phyloP scores from a whole-genome alignment of 2,113 vertebrate genomes.

The Leptodactylus fuscus region DNA sequence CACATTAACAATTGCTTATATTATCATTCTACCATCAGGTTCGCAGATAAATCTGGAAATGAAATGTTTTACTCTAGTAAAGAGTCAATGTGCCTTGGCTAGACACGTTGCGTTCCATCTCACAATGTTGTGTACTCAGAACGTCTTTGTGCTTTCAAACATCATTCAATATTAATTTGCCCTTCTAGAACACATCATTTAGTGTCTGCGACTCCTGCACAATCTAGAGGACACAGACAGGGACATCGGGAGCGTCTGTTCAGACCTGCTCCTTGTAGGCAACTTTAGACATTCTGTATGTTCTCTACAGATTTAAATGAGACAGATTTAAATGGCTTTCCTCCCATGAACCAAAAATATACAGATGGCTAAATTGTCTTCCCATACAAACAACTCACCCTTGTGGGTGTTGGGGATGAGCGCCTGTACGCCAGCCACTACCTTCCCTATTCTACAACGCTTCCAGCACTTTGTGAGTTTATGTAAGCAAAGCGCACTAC shows the following conservation, averaged over 20 bases:
- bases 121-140: not conserved
- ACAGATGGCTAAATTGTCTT: no score
- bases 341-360: no score
- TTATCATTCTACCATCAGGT: not conserved
- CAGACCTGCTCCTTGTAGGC: not conserved
- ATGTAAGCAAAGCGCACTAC: no score
- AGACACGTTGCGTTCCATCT: slow-evolving; percentile 2
- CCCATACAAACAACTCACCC: no score
- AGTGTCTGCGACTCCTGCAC: not conserved
- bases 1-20: not conserved
- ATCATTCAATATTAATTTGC: slow-evolving; percentile 39
- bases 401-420: no score
- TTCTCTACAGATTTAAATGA: no score
- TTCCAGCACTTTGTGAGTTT: no score
- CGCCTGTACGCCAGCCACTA: no score
- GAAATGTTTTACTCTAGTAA: not conserved
- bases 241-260: slow-evolving; percentile 8
- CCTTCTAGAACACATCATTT: not conserved
- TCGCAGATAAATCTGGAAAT: not conserved
- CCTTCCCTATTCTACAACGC: no score
- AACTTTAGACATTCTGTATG: not conserved
- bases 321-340: no score
- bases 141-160: not conserved
- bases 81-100: not conserved
- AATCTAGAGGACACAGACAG: not conserved